A percentile compares a stretch with the other conserved stretches of the same genome.
Evolutionary conservation across 2,113 vertebrate species (phyloP).

Genomic region (Sminthopsis crassicaudata): DNA sequence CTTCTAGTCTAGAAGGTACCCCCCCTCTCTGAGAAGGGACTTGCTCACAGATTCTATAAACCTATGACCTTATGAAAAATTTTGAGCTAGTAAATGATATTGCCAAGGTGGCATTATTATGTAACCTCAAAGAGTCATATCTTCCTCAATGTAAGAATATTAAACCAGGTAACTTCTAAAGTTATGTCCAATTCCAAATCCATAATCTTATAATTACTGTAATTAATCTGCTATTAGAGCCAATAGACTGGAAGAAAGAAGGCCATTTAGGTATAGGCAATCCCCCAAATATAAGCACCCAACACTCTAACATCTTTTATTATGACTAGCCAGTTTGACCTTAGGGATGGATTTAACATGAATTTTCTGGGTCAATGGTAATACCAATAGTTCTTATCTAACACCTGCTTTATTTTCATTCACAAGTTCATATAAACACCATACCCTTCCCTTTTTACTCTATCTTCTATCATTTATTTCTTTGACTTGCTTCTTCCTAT

Average conservation of each 20-base stretch:
- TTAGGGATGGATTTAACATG: not conserved
- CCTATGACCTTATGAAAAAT: not conserved
- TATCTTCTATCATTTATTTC: not conserved
- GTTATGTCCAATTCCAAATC: not conserved
- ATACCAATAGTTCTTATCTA: not conserved
- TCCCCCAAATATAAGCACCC: not conserved
- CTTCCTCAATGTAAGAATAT: not conserved
- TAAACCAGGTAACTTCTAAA: not conserved
- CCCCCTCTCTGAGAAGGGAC: not conserved
- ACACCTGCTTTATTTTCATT: not conserved
- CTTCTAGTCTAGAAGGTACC: not conserved
- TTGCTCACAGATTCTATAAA: not conserved
- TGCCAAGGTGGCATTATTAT: not conserved
- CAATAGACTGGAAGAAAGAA: not conserved
- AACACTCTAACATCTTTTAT: not conserved
- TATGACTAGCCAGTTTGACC: not conserved
- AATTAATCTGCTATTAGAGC: not conserved
- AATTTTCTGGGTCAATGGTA: not conserved
- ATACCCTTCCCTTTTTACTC: not conserved
- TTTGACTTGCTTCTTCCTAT: not conserved
- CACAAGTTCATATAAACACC: not conserved
- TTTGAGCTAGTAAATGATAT: not conserved
- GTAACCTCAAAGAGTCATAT: not conserved
- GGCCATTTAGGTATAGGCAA: not conserved
- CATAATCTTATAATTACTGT: not conserved